phyloP scores from a whole-genome alignment of 1,140 invertebrate species.

The Drosophila seguyi region DNA sequence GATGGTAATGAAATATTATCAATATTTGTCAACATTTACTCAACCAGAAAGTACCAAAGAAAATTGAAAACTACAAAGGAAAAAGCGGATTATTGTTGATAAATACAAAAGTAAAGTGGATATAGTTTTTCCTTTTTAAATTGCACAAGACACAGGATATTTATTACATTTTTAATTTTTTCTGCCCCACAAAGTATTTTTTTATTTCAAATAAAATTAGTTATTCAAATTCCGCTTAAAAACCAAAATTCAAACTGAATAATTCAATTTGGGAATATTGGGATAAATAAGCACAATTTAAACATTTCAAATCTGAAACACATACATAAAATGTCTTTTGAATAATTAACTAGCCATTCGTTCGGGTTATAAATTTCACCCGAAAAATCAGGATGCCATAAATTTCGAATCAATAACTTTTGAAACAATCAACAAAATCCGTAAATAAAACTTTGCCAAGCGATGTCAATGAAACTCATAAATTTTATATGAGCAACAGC shows the following conservation, averaged over 20 bases:
- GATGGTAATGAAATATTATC: constrained; percentile 49
- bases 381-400: constrained; percentile 12
- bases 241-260: background rate
- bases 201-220: background rate
- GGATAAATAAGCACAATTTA: background rate
- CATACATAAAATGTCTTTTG: constrained; percentile 3
- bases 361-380: background rate
- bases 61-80: constrained; percentile 17
- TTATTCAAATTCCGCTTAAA: background rate
- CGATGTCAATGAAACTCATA: constrained; percentile 27
- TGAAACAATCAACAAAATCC: constrained; percentile 12
- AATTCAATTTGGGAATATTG: background rate
- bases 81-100: constrained; percentile 19
- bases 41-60: constrained; percentile 12
- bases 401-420: constrained; percentile 30
- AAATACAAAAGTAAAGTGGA: background rate
- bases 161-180: background rate
- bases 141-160: rapidly evolving
- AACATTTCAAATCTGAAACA: background rate
- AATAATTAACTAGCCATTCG: constrained; percentile 22
- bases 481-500: constrained; percentile 35
- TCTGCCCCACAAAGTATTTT: rapidly evolving
- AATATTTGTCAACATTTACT: constrained; percentile 47
- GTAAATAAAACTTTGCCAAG: constrained; percentile 20
- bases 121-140: background rate